These are phyloP conservation scores for Abscondita cerata DNA, from an alignment of 2,888 invertebrate species.

Conservation along the genomic window DNA sequence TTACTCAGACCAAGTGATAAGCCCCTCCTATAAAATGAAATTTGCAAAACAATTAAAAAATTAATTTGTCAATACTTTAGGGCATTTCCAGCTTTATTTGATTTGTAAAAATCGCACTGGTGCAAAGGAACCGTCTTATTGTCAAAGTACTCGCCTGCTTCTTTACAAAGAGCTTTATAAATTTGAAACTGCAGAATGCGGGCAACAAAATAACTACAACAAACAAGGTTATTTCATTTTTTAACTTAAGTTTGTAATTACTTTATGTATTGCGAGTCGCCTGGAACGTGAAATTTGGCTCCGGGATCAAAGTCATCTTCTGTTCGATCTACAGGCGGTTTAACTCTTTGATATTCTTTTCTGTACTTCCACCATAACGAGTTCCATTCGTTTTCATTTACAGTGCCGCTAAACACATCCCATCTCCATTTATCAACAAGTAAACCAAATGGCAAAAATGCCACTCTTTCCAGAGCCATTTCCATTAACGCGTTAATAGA, in stretches of 20 bases:
- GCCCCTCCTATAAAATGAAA: slow-evolving; percentile 59
- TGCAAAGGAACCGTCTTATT: slow-evolving; percentile 48
- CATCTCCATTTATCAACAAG: slow-evolving; percentile 66
- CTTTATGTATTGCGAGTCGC: slow-evolving; percentile 56
- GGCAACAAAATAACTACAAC: slow-evolving; percentile 66
- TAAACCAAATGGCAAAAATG: slow-evolving; percentile 65
- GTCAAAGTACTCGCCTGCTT: slow-evolving; percentile 67
- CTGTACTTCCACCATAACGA: slow-evolving; percentile 57
- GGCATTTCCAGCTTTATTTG: slow-evolving; percentile 54
- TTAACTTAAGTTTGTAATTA: slow-evolving; percentile 36
- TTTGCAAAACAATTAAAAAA: neutral
- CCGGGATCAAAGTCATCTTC: slow-evolving; percentile 60
- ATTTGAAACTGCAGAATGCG: slow-evolving; percentile 83
- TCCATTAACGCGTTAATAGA: slow-evolving; percentile 60
- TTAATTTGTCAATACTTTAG: slow-evolving; percentile 63
- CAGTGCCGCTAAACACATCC: slow-evolving; percentile 61
- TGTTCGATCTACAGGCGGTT: slow-evolving; percentile 54
- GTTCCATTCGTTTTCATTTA: slow-evolving; percentile 56
- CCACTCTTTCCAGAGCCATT: slow-evolving; percentile 60
- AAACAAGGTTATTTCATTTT: neutral
- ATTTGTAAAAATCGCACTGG: slow-evolving; percentile 48
- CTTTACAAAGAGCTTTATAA: slow-evolving; percentile 71
- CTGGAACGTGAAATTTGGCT: slow-evolving; percentile 58
- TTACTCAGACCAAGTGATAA: slow-evolving; percentile 59
- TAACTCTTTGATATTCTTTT: slow-evolving; percentile 57